These are phyloP conservation scores for Grammomys surdaster DNA, from an alignment of 2,113 vertebrate genomes.

Conservation along the genomic window DNA sequence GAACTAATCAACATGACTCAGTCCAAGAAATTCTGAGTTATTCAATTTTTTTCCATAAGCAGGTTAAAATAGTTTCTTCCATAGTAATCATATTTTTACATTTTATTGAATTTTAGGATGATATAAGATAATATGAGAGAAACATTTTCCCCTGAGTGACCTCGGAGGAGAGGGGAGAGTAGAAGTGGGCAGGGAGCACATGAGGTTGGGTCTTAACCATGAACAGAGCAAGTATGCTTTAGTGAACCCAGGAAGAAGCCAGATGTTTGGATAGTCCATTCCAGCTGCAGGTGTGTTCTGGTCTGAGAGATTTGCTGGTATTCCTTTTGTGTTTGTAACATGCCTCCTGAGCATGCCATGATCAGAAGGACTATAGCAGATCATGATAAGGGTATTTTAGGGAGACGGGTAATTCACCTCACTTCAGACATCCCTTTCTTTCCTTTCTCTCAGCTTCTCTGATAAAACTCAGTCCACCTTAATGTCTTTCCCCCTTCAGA, in stretches of 20 bases:
- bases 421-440: too few relatives aligned
- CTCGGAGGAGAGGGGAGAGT: not conserved
- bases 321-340: fast-evolving
- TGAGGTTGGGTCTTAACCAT: fast-evolving
- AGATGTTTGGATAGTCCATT: fast-evolving
- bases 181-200: fast-evolving
- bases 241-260: not conserved
- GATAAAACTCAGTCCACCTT: too few relatives aligned
- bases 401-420: fast-evolving
- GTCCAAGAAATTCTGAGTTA: constrained; percentile 14
- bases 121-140: not conserved
- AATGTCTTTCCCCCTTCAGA: not conserved
- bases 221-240: fast-evolving
- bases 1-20: not conserved
- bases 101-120: not conserved
- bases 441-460: not conserved
- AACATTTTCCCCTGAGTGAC: not conserved
- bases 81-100: constrained; percentile 35
- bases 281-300: fast-evolving
- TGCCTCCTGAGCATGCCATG: too few relatives aligned
- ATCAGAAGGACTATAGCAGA: not conserved
- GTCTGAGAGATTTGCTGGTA: fast-evolving
- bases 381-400: fast-evolving
- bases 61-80: constrained; percentile 44
- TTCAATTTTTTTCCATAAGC: constrained; percentile 54